These are phyloP conservation scores for Lutraria lutraria DNA, from an alignment of 2,888 invertebrate genomes.

Conservation along the genomic window DNA sequence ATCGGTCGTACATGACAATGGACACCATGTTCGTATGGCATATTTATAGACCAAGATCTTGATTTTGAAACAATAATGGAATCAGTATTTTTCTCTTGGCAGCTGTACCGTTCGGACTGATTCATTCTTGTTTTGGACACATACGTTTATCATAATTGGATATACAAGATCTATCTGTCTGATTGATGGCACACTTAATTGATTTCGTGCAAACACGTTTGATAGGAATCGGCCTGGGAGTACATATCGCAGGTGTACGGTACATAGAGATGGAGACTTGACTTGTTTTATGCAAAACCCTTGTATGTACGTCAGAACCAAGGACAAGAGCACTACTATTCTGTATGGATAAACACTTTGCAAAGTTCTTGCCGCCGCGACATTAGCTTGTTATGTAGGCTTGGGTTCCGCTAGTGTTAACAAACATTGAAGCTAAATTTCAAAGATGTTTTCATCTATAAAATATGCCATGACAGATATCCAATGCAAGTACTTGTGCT, in stretches of 20 bases:
- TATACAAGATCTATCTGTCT: neutral
- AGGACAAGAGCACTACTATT: neutral
- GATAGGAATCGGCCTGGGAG: neutral
- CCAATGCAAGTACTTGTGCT: no score
- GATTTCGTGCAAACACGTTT: conserved; percentile 11
- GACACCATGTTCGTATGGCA: neutral
- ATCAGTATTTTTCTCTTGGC: neutral
- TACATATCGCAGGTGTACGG: neutral
- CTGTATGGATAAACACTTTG: neutral
- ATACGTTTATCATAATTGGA: neutral
- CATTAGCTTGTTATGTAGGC: neutral
- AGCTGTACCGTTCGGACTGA: neutral
- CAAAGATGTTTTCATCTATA: no score
- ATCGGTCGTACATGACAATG: neutral
- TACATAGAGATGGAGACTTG: no score
- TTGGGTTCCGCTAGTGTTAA: no score
- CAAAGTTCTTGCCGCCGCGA: neutral
- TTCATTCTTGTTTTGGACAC: neutral
- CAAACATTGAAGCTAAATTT: no score
- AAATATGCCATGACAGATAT: no score
- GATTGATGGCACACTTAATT: neutral
- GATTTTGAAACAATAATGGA: neutral
- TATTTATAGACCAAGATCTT: neutral
- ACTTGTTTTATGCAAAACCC: no score
- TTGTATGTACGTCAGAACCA: no score